Evolutionary conservation across 2,888 invertebrate genomes (phyloP), one percentile per base, ranked within the genome.

Genomic region (Conomelus anceps): DNA sequence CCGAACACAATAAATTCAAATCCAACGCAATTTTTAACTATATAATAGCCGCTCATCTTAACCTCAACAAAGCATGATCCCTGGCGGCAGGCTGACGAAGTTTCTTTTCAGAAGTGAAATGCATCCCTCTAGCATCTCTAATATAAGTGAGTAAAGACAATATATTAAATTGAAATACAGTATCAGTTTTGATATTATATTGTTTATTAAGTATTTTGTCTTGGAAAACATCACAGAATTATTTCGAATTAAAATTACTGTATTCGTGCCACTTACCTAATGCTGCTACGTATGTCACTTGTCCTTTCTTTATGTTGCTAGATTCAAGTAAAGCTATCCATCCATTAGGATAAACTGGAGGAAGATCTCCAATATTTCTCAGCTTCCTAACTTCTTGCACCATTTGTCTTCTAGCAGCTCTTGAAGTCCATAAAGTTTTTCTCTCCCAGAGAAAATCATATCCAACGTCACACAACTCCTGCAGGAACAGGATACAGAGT

Each of bases 321-420:
- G 96, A 96, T 92, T 98, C 98, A 0, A 96, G 93, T 0, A 98
- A 92, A 0, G 95, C 96, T 92, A 96, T 98, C 98, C 98, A 98
- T 0, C 98, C 98, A 92, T 98, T 98, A 0, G 98, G 98, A 92
- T 95, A 98, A 0, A 97, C 97, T 0, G 98, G 98, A 0, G 98
- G 98, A 1, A 97, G 92, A 0, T 94, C 94, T 0, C 97, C 97
- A 7, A 95, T 93, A 89, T 94, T 94, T 9, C 96, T 93, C 0
- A 94, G 92, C 0, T 93, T 93, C 90, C 95, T 94, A 0, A 95
- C 93, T 0, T 95, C 93, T 13, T 94, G 93, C 23, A 88, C 89
- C 89, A 88, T 88, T 34, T 85, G 90, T 84, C 29, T 89, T 89
- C 87, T 91, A 85, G 22, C 85, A 89, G 89, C 90, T 86, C 41